Conservation (phyloP, 2,888 invertebrate genomes). For the Drosophila anceps region DNA sequence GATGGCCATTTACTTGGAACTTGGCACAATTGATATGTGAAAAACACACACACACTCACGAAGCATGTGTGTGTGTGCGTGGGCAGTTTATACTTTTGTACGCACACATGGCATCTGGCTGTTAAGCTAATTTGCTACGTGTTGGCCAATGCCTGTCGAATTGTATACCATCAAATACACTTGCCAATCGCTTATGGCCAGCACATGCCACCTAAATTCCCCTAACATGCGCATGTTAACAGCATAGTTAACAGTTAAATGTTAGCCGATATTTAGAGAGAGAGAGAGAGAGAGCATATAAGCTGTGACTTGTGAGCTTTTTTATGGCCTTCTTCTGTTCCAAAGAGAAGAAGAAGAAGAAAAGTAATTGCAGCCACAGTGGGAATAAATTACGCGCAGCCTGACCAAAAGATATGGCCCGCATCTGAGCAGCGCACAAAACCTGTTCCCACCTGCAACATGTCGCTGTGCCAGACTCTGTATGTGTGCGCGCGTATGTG, state of each 20-base stretch:
- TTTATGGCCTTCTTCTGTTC: conserved; percentile 38
- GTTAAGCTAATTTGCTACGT: conserved; percentile 46
- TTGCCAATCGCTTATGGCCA: conserved; percentile 10
- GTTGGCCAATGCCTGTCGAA: conserved; percentile 19
- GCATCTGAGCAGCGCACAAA: conserved; percentile 67
- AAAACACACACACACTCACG: conserved; percentile 39
- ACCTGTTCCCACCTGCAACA: conserved; percentile 81
- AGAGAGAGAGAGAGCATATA: conserved; percentile 25
- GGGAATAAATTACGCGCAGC: conserved; percentile 75
- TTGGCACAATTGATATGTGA: conserved; percentile 51
- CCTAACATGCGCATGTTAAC: background rate
- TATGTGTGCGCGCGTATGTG: conserved; percentile 42
- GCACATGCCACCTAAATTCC: conserved; percentile 31
- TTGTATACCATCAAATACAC: conserved; percentile 19
- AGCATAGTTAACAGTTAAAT: conserved; percentile 1
- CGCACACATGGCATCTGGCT: conserved; percentile 38
- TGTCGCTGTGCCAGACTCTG: conserved; percentile 35
- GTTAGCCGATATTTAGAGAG: conserved; percentile 9
- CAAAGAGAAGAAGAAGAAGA: conserved; percentile 24
- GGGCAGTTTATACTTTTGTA: conserved; percentile 27
- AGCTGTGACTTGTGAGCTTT: conserved; percentile 26
- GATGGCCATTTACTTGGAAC: conserved; percentile 46
- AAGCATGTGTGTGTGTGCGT: conserved; percentile 39
- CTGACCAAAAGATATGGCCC: conserved; percentile 77
- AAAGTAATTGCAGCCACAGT: conserved; percentile 76